These are phyloP conservation scores for Homarus gammarus DNA, from an alignment of 2,888 invertebrate species.

Conservation along the genomic window DNA sequence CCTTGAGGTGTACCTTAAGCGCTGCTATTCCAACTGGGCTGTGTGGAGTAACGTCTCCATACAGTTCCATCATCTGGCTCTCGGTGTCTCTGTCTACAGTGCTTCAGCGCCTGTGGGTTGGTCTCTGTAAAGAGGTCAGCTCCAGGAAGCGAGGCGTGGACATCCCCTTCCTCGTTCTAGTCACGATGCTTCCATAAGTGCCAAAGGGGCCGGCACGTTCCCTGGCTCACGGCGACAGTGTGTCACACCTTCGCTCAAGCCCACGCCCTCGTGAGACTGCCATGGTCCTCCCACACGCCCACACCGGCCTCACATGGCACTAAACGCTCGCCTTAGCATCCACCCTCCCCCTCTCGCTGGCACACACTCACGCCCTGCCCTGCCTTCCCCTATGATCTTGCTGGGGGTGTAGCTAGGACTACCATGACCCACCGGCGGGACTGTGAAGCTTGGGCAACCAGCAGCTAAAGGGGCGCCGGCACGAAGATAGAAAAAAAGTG, in stretches of 20 bases:
- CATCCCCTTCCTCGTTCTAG: conserved; percentile 43
- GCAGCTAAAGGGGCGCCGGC: too few relatives aligned
- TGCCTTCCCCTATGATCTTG: not conserved
- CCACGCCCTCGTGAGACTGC: conserved; percentile 51
- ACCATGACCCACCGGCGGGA: not conserved
- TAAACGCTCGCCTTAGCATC: conserved; percentile 16
- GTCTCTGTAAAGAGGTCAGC: not conserved
- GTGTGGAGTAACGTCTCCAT: not conserved
- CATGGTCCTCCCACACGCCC: conserved; percentile 41
- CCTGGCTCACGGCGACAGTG: conserved; percentile 61
- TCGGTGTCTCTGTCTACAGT: not conserved
- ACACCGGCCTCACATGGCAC: conserved; percentile 5
- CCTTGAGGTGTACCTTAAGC: not conserved
- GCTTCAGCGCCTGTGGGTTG: conserved; percentile 7
- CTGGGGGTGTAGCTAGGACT: not conserved
- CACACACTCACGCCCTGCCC: conserved; percentile 19
- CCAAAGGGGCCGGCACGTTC: conserved; percentile 62
- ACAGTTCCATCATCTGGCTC: conserved; percentile 38
- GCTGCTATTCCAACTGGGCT: not conserved
- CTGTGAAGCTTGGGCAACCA: not conserved
- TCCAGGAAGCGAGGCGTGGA: conserved; percentile 1
- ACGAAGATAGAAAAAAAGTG: too few relatives aligned
- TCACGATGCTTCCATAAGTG: conserved; percentile 75
- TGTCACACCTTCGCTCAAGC: conserved; percentile 58
- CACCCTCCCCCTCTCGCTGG: not conserved